A percentile compares a stretch with the other conserved stretches of the same genome.
Conservation (phyloP, 1,140 invertebrate species). For the Calliphora vicina region DNA sequence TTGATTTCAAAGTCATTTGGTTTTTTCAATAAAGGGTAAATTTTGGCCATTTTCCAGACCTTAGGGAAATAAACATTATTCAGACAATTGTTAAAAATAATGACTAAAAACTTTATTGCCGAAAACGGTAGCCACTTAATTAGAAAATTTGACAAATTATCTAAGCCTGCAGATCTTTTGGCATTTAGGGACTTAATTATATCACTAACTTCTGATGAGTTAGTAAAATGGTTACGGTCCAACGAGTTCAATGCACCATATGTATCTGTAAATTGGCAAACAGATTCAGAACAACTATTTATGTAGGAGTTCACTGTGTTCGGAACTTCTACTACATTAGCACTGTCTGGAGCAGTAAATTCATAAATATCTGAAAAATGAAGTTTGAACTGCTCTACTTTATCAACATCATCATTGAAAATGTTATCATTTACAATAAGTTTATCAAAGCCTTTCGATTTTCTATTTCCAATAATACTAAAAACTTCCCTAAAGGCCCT, state of each 20-base stretch:
- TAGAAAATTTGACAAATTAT: neutral
- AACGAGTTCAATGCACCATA: too few relatives aligned
- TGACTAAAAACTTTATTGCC: neutral
- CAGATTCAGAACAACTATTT: neutral
- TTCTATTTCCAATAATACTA: neutral
- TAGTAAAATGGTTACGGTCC: neutral
- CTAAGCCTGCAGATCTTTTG: neutral
- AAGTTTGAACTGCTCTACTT: neutral
- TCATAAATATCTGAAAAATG: neutral
- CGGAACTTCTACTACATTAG: neutral
- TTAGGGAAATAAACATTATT: conserved; percentile 29
- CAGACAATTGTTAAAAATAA: conserved; percentile 23
- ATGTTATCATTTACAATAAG: neutral
- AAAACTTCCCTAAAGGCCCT: neutral
- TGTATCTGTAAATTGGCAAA: neutral
- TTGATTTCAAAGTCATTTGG: neutral
- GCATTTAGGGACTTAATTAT: neutral
- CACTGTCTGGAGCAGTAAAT: neutral
- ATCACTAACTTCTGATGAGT: neutral
- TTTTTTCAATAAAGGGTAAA: conserved; percentile 5
- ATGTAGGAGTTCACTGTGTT: neutral
- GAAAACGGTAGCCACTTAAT: neutral
- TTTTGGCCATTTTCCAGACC: conserved; percentile 20
- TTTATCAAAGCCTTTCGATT: neutral
- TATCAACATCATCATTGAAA: neutral